Percentiles rank a stretch among this genome's conserved stretches.
Evolutionary conservation across 2,888 invertebrate species (phyloP).

Genomic region (Arctia plantaginis): DNA sequence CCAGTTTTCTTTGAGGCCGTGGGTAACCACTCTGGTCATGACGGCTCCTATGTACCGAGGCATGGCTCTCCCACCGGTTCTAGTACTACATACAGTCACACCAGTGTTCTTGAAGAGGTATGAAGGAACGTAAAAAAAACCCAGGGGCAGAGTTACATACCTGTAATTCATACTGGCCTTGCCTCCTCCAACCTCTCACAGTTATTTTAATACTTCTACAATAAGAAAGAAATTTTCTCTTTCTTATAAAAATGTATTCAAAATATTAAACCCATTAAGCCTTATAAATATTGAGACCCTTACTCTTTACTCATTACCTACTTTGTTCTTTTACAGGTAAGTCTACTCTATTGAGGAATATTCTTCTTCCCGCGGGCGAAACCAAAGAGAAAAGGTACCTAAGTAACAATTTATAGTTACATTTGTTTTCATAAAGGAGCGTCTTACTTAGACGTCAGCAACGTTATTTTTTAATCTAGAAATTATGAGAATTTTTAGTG

Average conservation of each 20-base stretch:
- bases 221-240: neutral
- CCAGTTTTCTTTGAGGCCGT: no score
- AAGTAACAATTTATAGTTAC: conserved; percentile 11
- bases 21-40: no score
- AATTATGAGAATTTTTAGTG: conserved; percentile 7
- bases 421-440: conserved; percentile 12
- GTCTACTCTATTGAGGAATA: conserved; percentile 28
- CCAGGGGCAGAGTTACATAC: no score
- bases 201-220: neutral
- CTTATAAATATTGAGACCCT: neutral
- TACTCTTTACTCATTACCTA: conserved; percentile 31
- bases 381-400: neutral
- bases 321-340: conserved; percentile 44
- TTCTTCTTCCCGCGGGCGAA: neutral
- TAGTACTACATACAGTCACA: no score
- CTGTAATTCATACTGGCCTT: no score
- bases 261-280: neutral
- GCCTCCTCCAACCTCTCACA: no score
- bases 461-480: conserved; percentile 5
- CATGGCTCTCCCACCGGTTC: no score
- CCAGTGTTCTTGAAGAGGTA: no score
- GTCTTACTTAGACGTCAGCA: neutral
- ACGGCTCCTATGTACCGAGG: no score
- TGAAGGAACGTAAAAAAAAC: no score
- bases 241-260: neutral